Conservation (phyloP, 2,113 vertebrate genomes). For the Sander lucioperca region DNA sequence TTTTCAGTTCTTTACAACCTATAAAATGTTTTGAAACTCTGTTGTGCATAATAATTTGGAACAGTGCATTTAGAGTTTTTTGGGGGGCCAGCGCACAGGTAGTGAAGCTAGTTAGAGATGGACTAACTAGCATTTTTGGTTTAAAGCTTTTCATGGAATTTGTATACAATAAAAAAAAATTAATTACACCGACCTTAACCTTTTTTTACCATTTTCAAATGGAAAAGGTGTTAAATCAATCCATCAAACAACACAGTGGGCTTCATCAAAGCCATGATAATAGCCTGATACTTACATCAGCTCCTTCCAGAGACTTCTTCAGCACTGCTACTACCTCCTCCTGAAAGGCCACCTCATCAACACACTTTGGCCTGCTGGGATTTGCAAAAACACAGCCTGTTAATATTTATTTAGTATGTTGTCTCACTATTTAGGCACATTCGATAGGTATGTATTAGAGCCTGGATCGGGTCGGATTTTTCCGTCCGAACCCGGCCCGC, state of each 20-base stretch:
- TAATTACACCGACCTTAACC: neutral
- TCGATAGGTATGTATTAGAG: no score
- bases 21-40: no score
- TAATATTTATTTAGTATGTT: neutral
- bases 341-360: constrained; percentile 97
- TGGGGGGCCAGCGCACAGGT: no score
- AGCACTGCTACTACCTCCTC: constrained; percentile 97
- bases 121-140: no score
- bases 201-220: neutral
- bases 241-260: neutral
- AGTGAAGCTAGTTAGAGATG: no score
- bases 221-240: neutral
- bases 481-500: no score
- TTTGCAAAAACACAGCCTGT: constrained; percentile 9
- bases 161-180: no score
- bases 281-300: constrained; percentile 86
- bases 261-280: neutral
- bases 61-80: no score
- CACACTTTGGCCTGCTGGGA: constrained; percentile 93
- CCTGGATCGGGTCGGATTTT: no score
- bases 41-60: no score
- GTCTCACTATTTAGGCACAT: neutral
- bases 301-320: constrained; percentile 95
- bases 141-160: no score
- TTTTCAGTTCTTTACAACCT: no score